Base-by-base conservation (phyloP, 1,140 invertebrate species). In the Notospermus geniculatus region DNA sequence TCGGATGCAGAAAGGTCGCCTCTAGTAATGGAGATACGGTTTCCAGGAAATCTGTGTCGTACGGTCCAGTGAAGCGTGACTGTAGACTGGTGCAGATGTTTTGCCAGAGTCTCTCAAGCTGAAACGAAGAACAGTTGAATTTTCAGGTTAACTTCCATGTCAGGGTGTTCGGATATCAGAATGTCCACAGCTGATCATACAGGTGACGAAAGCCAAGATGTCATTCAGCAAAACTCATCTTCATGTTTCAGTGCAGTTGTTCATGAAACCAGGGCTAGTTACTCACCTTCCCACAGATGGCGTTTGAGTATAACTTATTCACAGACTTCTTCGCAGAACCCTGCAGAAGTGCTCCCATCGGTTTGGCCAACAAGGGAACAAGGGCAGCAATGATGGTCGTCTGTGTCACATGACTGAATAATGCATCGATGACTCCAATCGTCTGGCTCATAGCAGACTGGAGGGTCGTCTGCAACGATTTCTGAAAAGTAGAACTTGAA, bases 31-130 rank as follows among this genome's bases (percentile, higher is more conserved):
- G 76, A 7, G 72, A 67, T 15, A 78, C 23, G 5, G 60, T 58
- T 2, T 25, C 19, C 28, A 79, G 67, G 22, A 79, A 71, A 4
- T 78, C 73, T 0, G 69, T 67, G 62, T 80, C 77, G 46, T 69
- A 71, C 22, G 30, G 58, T 1, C 70, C 70, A 17, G 59, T 69
- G 60, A 72, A 77, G 11, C 69, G 63, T 22, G 53, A 66, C 63
- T 73, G 70, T 25, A 79, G 22, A 61, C 68, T 70, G 4, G 62
- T 67, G 36, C 59, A 67, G 2, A 80, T 63, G 9, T 71, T 70
- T 15, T 45, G 53, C 71, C 76, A 79, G 5, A 80, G 61, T 54
- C 72, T 72, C 43, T 79, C 78, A 32, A 75, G 27, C 78, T 80
- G 66, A 27, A 65, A 67, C n/a, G n/a, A 22, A 57, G 23, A 50